phyloP scores from a whole-genome alignment of 1,140 invertebrate species.

The Dreissena polymorpha region DNA sequence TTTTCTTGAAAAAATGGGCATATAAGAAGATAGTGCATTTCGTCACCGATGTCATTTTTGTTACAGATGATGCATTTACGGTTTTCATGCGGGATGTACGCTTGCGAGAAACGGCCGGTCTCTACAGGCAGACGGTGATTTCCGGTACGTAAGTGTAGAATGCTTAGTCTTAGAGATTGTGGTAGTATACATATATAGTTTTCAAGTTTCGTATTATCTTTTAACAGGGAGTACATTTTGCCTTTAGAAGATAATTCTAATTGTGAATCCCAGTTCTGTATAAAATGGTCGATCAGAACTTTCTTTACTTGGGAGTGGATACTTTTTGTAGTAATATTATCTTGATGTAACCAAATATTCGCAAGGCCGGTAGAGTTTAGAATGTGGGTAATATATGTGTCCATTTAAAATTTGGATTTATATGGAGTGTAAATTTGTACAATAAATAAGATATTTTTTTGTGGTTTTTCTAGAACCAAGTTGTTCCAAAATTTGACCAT shows the following conservation, averaged over 20 bases:
- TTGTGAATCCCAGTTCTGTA: neutral
- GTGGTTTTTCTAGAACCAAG: neutral
- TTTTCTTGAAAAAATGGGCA: neutral
- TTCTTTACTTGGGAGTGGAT: neutral
- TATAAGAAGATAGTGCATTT: slow-evolving; percentile 31
- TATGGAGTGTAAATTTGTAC: neutral
- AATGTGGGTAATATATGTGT: neutral
- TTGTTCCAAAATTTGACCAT: slow-evolving; percentile 27
- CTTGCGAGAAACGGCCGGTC: slow-evolving; percentile 3
- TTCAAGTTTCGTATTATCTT: neutral
- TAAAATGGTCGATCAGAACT: slow-evolving; percentile 9
- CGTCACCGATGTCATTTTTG: slow-evolving; percentile 9
- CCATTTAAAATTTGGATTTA: slow-evolving; percentile 11
- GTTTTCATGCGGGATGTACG: neutral
- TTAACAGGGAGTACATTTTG: slow-evolving; percentile 7
- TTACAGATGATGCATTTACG: slow-evolving; percentile 20
- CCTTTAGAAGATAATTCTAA: neutral
- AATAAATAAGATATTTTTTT: slow-evolving; percentile 5
- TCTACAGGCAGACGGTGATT: slow-evolving; percentile 18
- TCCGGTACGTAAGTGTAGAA: slow-evolving; percentile 11
- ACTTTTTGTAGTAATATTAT: neutral
- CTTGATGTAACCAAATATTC: slow-evolving; percentile 25
- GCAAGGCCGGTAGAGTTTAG: neutral
- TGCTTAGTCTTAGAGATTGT: neutral
- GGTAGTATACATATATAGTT: neutral